Percentiles rank a stretch among this genome's conserved stretches.
phyloP scores from a whole-genome alignment of 2,113 vertebrate genomes.

The Anolis carolinensis region DNA sequence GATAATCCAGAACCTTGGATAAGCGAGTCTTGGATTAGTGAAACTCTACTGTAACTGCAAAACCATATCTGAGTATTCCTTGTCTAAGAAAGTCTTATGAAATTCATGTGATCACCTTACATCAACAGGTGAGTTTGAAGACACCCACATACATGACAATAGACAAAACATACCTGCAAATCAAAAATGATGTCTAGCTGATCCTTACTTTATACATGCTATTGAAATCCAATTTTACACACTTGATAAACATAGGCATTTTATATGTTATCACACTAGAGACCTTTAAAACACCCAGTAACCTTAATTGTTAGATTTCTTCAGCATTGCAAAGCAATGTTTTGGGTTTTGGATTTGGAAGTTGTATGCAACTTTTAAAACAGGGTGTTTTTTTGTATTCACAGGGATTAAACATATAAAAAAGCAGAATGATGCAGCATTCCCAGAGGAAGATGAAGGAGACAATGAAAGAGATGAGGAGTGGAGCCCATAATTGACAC shows the following conservation, averaged over 20 bases:
- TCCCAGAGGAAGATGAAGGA: slow-evolving; percentile 82
- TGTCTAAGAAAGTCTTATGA: no score
- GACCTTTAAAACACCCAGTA: neutral
- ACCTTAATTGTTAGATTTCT: neutral
- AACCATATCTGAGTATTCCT: no score
- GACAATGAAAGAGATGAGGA: slow-evolving; percentile 74
- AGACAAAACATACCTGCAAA: neutral
- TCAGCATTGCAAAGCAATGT: neutral
- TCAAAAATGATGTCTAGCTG: neutral
- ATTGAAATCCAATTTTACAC: no score
- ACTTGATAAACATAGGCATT: neutral
- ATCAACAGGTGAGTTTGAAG: no score
- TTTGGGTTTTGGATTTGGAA: rapidly evolving
- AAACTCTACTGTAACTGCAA: no score
- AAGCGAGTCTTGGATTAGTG: no score
- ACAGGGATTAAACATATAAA: slow-evolving; percentile 83
- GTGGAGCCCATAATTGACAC: slow-evolving; percentile 64
- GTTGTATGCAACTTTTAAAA: slow-evolving; percentile 33
- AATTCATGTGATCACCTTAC: no score
- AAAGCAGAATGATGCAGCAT: slow-evolving; percentile 74
- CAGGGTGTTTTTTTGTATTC: slow-evolving; percentile 63
- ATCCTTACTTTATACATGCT: neutral
- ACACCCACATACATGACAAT: no score
- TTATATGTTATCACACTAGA: neutral
- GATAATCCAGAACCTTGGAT: no score